These are phyloP conservation scores for Chymomyza amoena DNA, from an alignment of 2,888 invertebrate genomes.

Conservation along the genomic window DNA sequence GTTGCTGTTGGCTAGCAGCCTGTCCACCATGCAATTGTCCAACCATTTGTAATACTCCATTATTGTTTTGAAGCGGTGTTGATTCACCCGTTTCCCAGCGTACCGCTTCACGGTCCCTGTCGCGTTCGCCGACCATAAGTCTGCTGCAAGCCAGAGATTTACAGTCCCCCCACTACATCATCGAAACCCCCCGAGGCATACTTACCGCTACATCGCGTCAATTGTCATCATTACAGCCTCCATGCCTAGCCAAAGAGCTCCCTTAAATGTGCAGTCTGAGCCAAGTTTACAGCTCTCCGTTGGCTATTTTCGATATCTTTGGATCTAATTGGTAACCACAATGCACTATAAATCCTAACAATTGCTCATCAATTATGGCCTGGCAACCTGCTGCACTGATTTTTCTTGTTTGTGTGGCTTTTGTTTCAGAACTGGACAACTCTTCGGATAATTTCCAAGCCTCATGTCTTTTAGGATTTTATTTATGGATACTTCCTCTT, in stretches of 20 bases:
- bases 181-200: constrained; percentile 22
- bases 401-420: constrained; percentile 7
- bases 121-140: constrained; percentile 80
- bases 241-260: constrained; percentile 10
- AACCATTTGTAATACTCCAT: constrained; percentile 79
- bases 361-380: neutral
- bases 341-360: constrained; percentile 44
- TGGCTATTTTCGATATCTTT: constrained; percentile 12
- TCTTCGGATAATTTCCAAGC: neutral
- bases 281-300: constrained; percentile 19
- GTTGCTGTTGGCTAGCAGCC: constrained; percentile 78
- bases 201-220: constrained; percentile 79
- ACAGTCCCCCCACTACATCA: neutral
- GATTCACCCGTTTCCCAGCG: constrained; percentile 80
- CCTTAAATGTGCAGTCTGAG: neutral
- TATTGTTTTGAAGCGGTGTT: constrained; percentile 80
- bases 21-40: constrained; percentile 78
- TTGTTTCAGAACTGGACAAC: neutral
- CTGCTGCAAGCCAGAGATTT: constrained; percentile 64
- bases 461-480: constrained; percentile 19
- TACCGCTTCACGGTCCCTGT: constrained; percentile 80
- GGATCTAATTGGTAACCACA: constrained; percentile 6
- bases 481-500: constrained; percentile 8
- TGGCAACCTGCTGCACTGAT: constrained; percentile 5
- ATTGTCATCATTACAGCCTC: constrained; percentile 77